phyloP scores from a whole-genome alignment of 2,797 vertebrate genomes.

The Margarornis squamiger region DNA sequence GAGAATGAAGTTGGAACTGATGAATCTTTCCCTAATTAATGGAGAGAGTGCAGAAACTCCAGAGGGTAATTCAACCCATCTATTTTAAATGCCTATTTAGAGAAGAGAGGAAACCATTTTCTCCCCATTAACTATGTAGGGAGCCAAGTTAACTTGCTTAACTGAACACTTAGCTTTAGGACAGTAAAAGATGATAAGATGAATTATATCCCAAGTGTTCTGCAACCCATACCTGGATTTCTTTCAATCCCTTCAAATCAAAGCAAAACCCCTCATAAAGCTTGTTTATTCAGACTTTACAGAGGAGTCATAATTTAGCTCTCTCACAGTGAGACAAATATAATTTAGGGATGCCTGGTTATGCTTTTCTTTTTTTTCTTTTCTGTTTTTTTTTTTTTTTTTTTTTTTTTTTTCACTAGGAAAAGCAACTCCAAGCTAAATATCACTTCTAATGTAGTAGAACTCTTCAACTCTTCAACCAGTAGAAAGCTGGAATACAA shows the following conservation, averaged over 20 bases:
- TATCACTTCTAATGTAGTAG: neutral
- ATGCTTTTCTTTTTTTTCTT: neutral
- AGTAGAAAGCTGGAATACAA: neutral
- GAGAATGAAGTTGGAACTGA: neutral
- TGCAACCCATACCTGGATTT: neutral
- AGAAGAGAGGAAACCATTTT: neutral
- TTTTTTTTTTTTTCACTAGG: neutral
- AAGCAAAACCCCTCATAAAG: neutral
- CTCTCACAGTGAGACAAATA: neutral
- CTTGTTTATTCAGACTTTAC: neutral
- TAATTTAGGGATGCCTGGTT: neutral
- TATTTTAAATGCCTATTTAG: slow-evolving; percentile 37
- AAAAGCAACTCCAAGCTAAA: neutral
- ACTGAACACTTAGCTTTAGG: neutral
- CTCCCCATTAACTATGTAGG: neutral
- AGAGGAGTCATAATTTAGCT: neutral
- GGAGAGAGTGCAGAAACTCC: slow-evolving; percentile 13
- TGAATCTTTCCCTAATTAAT: slow-evolving; percentile 14
- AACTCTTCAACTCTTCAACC: neutral
- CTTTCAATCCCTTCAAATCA: neutral
- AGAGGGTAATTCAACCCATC: slow-evolving; percentile 5
- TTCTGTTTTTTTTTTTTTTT: too few species aligned
- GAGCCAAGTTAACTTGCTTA: slow-evolving; percentile 26
- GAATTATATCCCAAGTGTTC: neutral
- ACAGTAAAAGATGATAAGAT: neutral